These are phyloP conservation scores for Thalassoma bifasciatum DNA, from an alignment of 2,113 vertebrate genomes.

Conservation along the genomic window DNA sequence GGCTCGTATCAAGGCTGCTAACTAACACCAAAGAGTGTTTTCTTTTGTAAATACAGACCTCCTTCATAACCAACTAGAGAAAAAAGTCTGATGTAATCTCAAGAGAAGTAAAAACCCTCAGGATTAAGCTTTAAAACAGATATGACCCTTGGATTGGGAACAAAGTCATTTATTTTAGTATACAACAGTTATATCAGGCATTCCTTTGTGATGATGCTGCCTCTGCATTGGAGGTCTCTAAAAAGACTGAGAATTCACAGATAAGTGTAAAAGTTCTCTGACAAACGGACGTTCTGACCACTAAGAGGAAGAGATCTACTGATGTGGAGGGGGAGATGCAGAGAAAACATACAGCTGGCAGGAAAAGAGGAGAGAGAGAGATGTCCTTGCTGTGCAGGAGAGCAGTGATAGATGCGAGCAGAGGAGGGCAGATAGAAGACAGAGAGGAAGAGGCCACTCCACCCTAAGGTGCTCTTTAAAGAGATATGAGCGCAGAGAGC, in stretches of 20 bases:
- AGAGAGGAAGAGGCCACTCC: background rate
- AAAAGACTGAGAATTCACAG: too few species aligned
- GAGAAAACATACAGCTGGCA: background rate
- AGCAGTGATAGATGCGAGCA: slow-evolving; percentile 5
- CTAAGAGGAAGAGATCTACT: background rate
- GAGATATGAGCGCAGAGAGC: slow-evolving; percentile 34
- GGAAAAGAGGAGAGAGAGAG: background rate
- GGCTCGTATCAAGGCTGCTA: background rate
- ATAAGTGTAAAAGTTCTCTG: too few species aligned
- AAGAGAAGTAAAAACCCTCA: background rate
- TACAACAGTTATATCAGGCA: too few species aligned
- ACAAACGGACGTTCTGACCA: background rate
- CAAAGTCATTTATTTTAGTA: background rate
- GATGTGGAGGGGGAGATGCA: background rate
- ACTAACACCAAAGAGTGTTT: background rate
- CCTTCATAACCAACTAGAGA: background rate
- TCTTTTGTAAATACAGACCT: background rate
- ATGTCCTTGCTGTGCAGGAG: background rate
- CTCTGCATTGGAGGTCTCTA: too few species aligned
- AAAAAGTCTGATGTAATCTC: too few species aligned
- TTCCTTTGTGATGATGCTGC: too few species aligned
- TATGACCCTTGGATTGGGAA: background rate
- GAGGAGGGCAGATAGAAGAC: background rate
- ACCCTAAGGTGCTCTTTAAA: slow-evolving; percentile 33
- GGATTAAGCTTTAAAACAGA: background rate